phyloP scores from a whole-genome alignment of 2,888 invertebrate genomes.

The Heliconius aoede region DNA sequence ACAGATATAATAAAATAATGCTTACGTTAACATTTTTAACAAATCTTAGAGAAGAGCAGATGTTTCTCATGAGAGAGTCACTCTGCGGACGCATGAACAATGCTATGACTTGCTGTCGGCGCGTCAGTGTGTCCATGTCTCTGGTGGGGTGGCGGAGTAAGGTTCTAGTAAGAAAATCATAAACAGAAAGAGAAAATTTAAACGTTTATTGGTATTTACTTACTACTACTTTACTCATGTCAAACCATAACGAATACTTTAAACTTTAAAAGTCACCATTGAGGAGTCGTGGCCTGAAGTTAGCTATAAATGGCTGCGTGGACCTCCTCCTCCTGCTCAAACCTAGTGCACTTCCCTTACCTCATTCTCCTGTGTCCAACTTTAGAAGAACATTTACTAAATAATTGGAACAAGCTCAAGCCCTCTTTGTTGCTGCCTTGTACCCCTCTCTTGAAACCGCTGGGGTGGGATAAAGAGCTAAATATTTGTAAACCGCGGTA shows the following conservation, averaged over 20 bases:
- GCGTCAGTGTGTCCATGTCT: slow-evolving; percentile 82
- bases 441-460: slow-evolving; percentile 87
- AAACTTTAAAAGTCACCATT: no score
- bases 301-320: no score
- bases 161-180: slow-evolving; percentile 76
- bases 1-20: slow-evolving; percentile 21
- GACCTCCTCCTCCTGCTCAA: no score
- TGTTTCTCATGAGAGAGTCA: slow-evolving; percentile 84
- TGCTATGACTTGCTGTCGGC: slow-evolving; percentile 87
- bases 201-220: no score
- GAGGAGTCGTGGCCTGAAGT: no score
- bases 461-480: slow-evolving; percentile 88
- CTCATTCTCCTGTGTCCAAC: slow-evolving; percentile 86
- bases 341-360: slow-evolving; percentile 62
- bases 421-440: slow-evolving; percentile 86
- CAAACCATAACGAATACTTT: no score
- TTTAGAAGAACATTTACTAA: slow-evolving; percentile 88
- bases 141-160: slow-evolving; percentile 89
- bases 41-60: slow-evolving; percentile 84
- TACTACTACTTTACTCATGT: no score
- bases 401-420: slow-evolving; percentile 87
- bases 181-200: not conserved
- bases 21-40: slow-evolving; percentile 86
- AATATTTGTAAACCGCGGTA: slow-evolving; percentile 91
- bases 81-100: slow-evolving; percentile 86